Percentiles rank a stretch among this genome's conserved stretches.
Evolutionary conservation across 2,888 invertebrate genomes (phyloP).

Genomic region (Toxonevra muliebris): DNA sequence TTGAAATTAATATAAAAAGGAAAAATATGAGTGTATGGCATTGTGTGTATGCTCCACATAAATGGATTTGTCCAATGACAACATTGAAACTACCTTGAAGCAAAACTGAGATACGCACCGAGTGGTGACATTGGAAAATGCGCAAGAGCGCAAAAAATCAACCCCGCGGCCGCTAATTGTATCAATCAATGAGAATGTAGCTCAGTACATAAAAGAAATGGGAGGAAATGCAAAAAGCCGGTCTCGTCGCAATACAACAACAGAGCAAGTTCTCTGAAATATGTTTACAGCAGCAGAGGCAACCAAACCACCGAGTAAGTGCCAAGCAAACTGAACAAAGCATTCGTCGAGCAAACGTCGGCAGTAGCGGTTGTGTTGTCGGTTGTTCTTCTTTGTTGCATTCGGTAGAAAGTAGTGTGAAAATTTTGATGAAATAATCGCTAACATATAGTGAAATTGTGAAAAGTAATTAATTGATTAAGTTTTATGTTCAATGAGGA

Average conservation of each 20-base stretch:
- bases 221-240: conserved; percentile 40
- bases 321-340: conserved; percentile 3
- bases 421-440: conserved; percentile 17
- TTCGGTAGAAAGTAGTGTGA: conserved; percentile 21
- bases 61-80: conserved; percentile 19
- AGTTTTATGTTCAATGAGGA: neutral
- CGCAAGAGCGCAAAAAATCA: conserved; percentile 45
- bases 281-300: conserved; percentile 13
- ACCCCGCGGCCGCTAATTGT: conserved; percentile 19
- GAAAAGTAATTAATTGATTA: neutral
- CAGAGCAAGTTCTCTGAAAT: neutral
- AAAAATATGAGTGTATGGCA: neutral
- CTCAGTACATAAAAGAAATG: neutral
- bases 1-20: no score
- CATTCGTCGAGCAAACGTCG: conserved; percentile 55
- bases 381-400: conserved; percentile 16
- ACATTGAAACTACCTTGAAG: conserved; percentile 42
- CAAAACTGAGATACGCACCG: conserved; percentile 11
- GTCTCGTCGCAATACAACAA: conserved; percentile 36
- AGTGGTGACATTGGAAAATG: conserved; percentile 38
- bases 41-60: conserved; percentile 14
- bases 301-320: conserved; percentile 10
- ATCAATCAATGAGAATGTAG: conserved; percentile 17
- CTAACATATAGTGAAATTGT: neutral
- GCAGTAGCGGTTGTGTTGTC: conserved; percentile 55